phyloP scores from a whole-genome alignment of 2,797 vertebrate species.

The Rallus crepitans region DNA sequence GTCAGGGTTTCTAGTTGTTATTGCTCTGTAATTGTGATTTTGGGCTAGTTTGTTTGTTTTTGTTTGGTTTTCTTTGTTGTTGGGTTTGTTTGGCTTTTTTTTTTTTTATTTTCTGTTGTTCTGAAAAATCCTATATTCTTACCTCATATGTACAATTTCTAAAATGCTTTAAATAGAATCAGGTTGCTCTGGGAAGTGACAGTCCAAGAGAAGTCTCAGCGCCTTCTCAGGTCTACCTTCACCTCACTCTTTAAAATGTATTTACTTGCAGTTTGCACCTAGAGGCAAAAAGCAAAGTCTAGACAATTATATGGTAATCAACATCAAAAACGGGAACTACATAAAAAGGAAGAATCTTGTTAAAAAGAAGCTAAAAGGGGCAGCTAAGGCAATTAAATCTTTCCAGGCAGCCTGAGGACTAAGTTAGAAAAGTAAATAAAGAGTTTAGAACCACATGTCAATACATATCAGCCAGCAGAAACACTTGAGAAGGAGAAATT shows the following conservation, averaged over 20 bases:
- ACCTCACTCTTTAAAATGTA: neutral
- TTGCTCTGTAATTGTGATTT: neutral
- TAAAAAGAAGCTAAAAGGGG: neutral
- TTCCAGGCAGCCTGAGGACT: neutral
- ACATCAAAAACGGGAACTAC: slow-evolving; percentile 17
- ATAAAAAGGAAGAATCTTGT: neutral
- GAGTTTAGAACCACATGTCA: neutral
- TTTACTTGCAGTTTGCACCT: neutral
- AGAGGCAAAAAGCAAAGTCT: neutral
- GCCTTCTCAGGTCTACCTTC: neutral
- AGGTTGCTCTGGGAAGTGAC: rapidly evolving
- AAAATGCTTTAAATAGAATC: neutral
- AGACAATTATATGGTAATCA: slow-evolving; percentile 36
- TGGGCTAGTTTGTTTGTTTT: neutral
- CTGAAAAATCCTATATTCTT: neutral
- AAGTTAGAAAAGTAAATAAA: neutral
- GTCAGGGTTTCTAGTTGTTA: neutral
- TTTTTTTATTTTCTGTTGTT: neutral
- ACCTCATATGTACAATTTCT: neutral
- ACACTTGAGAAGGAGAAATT: neutral
- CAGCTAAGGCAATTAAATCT: slow-evolving; percentile 14
- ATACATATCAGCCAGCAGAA: neutral
- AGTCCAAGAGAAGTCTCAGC: neutral
- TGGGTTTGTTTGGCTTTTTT: neutral
- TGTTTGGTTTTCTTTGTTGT: neutral